A percentile compares a stretch with the other conserved stretches of the same genome.
Evolutionary conservation across 2,888 invertebrate species (phyloP).

Genomic region (Polietes domitor): DNA sequence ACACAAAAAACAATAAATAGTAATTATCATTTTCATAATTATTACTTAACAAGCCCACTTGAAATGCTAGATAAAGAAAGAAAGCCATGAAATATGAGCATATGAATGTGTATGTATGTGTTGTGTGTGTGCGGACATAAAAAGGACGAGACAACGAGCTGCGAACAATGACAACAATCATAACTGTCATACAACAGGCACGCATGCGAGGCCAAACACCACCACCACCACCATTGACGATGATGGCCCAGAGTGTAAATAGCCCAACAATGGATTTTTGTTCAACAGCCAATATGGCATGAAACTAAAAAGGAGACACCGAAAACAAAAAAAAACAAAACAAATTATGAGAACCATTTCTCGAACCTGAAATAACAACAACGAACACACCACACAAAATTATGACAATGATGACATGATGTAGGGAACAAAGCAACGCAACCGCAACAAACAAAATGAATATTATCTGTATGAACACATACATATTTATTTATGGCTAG

Average conservation of each 20-base stretch:
- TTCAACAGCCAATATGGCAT: background rate
- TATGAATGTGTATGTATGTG: background rate
- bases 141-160: conserved; percentile 55
- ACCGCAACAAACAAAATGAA: conserved; percentile 64
- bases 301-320: conserved; percentile 53
- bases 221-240: background rate
- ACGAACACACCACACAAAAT: conserved; percentile 69
- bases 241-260: conserved; percentile 50
- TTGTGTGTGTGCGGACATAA: conserved; percentile 36
- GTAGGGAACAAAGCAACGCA: conserved; percentile 45
- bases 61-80: conserved; percentile 42
- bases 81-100: conserved; percentile 37
- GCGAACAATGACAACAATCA: conserved; percentile 54
- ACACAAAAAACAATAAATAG: conserved; percentile 46
- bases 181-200: conserved; percentile 55
- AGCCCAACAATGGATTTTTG: conserved; percentile 49
- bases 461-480: conserved; percentile 47
- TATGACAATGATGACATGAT: conserved; percentile 67
- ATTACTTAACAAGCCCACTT: conserved; percentile 71
- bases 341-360: conserved; percentile 58
- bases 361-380: conserved; percentile 60
- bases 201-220: background rate
- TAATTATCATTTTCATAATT: conserved; percentile 68
- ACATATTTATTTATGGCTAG: conserved; percentile 79
- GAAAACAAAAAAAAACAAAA: too few relatives aligned